Percentiles rank a stretch among this genome's conserved stretches.
phyloP scores from a whole-genome alignment of 2,888 invertebrate species.

The Drosophila siamana region DNA sequence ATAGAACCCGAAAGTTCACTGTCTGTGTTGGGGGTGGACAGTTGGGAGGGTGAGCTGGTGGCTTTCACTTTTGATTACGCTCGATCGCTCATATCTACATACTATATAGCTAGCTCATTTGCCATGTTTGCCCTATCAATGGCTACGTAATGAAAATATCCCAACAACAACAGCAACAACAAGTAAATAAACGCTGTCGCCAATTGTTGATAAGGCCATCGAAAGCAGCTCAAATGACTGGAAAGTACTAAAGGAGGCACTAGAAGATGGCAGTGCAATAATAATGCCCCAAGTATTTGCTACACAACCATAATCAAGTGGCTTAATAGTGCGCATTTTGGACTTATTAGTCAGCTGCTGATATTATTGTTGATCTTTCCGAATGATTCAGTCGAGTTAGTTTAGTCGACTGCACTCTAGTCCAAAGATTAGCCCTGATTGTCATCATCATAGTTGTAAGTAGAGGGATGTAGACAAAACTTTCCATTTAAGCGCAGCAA shows the following conservation, averaged over 20 bases:
- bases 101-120: constrained; percentile 24
- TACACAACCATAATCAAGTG: constrained; percentile 2
- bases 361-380: constrained; percentile 5
- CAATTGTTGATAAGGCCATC: constrained; percentile 51
- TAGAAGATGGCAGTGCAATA: constrained; percentile 23
- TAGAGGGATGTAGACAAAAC: background rate
- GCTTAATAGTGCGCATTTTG: constrained; percentile 7
- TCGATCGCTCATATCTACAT: constrained; percentile 14
- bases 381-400: constrained; percentile 4
- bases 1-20: constrained; percentile 38
- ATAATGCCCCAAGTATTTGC: background rate
- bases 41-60: constrained; percentile 24
- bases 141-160: constrained; percentile 50
- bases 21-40: background rate
- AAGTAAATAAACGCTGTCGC: constrained; percentile 33
- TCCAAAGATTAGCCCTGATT: background rate
- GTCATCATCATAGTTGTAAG: background rate
- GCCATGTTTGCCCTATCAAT: constrained; percentile 38
- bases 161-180: constrained; percentile 8
- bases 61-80: constrained; percentile 63
- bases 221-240: constrained; percentile 22
- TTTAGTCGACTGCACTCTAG: background rate
- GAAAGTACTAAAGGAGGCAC: constrained; percentile 9
- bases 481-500: constrained; percentile 4
- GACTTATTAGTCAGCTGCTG: constrained; percentile 15